Conservation (phyloP, 2,113 vertebrate genomes). For the Brachypteracias leptosomus region DNA sequence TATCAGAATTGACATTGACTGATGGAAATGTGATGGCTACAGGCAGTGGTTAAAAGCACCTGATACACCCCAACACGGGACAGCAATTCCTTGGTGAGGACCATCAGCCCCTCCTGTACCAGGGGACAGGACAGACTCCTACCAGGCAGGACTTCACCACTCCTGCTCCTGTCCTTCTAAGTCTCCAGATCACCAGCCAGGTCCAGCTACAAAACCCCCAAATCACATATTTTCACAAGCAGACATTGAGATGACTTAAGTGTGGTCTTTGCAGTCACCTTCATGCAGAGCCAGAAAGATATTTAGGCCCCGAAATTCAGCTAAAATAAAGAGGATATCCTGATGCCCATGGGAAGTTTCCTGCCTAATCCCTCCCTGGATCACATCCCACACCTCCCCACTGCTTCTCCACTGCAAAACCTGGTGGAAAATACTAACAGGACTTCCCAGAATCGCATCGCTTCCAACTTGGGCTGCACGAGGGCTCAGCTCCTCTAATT, state of each 20-base stretch:
- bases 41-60: background rate
- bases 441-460: background rate
- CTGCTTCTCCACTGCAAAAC: background rate
- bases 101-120: accelerated
- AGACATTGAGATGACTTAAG: background rate
- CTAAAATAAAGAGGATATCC: background rate
- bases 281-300: background rate
- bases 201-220: background rate
- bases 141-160: background rate
- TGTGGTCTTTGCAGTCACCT: background rate
- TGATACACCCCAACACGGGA: background rate
- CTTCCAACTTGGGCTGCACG: background rate
- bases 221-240: background rate
- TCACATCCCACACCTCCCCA: background rate
- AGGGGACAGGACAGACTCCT: background rate
- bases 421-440: accelerated
- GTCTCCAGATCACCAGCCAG: background rate
- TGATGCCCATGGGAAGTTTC: background rate
- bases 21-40: background rate
- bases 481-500: background rate
- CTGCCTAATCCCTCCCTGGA: background rate
- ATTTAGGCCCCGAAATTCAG: background rate
- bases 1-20: background rate
- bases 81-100: background rate
- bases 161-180: background rate